These are phyloP conservation scores for Channa striata DNA, from an alignment of 2,797 vertebrate genomes.

Conservation along the genomic window DNA sequence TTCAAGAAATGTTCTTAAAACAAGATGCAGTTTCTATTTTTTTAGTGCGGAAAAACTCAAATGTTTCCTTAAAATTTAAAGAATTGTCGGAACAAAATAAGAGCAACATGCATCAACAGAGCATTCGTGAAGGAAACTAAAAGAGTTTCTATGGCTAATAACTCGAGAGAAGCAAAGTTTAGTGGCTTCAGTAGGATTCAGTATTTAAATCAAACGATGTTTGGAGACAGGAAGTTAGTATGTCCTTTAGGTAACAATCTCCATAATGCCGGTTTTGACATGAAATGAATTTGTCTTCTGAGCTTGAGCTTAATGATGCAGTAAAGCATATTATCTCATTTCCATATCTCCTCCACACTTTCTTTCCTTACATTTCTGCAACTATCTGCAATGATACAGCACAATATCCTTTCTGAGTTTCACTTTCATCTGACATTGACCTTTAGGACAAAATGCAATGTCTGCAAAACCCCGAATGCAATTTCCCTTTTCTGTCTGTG, in stretches of 20 bases:
- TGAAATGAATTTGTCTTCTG: not conserved
- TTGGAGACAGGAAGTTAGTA: too few relatives aligned
- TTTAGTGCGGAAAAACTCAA: conserved; percentile 3
- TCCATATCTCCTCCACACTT: too few relatives aligned
- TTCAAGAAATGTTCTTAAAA: not conserved
- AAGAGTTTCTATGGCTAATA: not conserved
- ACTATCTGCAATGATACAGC: not conserved
- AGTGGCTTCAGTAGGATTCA: too few relatives aligned
- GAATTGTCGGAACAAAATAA: not conserved
- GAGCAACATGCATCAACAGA: not conserved
- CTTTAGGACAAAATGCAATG: conserved; percentile 1
- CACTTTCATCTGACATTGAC: conserved; percentile 14
- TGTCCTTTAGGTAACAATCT: too few relatives aligned
- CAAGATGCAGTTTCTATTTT: not conserved
- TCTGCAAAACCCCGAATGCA: conserved; percentile 27
- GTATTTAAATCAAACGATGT: too few relatives aligned
- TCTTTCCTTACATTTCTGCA: not conserved
- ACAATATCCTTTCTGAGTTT: not conserved
- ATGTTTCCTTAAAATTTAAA: conserved; percentile 4
- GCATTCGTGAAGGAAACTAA: conserved; percentile 8
- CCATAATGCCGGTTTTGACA: not conserved
- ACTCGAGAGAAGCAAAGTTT: not conserved
- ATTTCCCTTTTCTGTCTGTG: conserved; percentile 29
- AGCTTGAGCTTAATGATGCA: not conserved
- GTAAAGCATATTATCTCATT: not conserved